These are phyloP conservation scores for Homarus americanus DNA, from an alignment of 1,140 invertebrate genomes.

Conservation along the genomic window DNA sequence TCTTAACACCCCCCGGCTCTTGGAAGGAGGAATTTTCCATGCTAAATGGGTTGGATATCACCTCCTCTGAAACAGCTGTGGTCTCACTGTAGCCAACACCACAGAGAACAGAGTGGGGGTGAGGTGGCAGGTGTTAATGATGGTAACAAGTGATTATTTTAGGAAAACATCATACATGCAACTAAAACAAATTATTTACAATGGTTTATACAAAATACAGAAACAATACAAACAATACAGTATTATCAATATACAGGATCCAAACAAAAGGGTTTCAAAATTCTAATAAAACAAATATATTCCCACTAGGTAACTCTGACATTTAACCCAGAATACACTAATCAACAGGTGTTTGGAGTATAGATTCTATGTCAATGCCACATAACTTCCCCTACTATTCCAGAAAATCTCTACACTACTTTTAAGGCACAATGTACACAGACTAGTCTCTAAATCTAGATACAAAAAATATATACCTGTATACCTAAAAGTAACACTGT, in stretches of 20 bases:
- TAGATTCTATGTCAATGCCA: too few species aligned
- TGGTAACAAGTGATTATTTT: background rate
- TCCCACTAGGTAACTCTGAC: background rate
- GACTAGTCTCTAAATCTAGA: too few species aligned
- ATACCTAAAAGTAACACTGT: too few species aligned
- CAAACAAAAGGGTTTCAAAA: too few species aligned
- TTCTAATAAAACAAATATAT: too few species aligned
- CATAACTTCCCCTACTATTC: too few species aligned
- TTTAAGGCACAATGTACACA: too few species aligned
- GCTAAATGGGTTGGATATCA: background rate
- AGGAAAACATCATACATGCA: background rate
- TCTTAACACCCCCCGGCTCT: background rate
- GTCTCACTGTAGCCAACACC: background rate
- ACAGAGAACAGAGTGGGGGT: background rate
- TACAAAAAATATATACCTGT: too few species aligned
- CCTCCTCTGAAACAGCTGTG: background rate
- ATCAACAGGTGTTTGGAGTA: background rate
- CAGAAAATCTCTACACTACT: too few species aligned
- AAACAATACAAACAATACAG: background rate
- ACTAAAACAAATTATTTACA: background rate
- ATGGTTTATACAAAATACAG: background rate
- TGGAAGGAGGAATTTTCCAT: background rate
- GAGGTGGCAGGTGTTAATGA: background rate
- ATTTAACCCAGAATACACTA: background rate
- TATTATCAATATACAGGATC: too few species aligned